These are phyloP conservation scores for Lepeophtheirus salmonis DNA, from an alignment of 1,140 invertebrate species.

Conservation along the genomic window DNA sequence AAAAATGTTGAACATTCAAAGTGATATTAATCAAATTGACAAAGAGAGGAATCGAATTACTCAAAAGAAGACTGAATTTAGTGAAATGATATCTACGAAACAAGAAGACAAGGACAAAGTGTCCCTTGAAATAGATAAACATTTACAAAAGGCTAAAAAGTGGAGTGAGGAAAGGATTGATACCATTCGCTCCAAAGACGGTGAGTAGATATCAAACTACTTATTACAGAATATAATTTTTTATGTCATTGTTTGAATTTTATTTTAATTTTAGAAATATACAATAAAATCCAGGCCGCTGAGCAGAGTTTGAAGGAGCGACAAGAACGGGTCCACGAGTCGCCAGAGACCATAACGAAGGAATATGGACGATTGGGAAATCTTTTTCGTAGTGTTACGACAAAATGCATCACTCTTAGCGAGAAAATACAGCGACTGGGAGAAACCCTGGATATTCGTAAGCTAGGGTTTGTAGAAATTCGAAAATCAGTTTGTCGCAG, in stretches of 20 bases:
- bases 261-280: too few relatives aligned
- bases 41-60: neutral
- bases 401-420: neutral
- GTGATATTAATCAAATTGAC: neutral
- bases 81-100: neutral
- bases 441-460: conserved; percentile 24
- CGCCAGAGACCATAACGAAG: neutral
- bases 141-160: neutral
- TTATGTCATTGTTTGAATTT: too few relatives aligned
- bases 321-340: neutral
- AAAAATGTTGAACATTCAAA: neutral
- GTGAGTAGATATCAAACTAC: too few relatives aligned
- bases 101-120: neutral
- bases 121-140: neutral
- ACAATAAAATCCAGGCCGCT: neutral
- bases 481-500: conserved; percentile 25
- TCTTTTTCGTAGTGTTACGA: neutral
- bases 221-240: too few relatives aligned
- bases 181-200: neutral
- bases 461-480: conserved; percentile 25
- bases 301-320: neutral
- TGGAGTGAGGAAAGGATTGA: neutral
- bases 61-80: neutral
- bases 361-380: neutral
- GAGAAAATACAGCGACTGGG: conserved; percentile 23